Evolutionary conservation across 2,888 invertebrate genomes (phyloP), one percentile per base, ranked within the genome.

Genomic region (Steinernema carpocapsae): DNA sequence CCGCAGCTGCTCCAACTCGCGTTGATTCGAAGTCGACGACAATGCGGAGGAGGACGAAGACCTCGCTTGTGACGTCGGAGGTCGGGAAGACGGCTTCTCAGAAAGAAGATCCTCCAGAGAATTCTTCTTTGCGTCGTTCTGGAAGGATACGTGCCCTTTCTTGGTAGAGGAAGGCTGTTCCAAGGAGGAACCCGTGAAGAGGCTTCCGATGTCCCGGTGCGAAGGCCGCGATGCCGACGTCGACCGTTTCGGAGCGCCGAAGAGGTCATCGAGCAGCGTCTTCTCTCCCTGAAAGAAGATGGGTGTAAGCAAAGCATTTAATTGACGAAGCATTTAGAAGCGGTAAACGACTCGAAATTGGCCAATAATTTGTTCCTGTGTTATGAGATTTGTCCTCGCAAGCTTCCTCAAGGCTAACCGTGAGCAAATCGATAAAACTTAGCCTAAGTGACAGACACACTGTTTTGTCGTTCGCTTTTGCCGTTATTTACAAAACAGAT

Each of bases 241-340:
- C 64, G 64, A 17, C 12, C 64, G 29, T 17, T 64, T 64, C 29
- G 64, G 37, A 32, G 64, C 64, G 1, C 64, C 64, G 64, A 64
- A 64, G 64, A 64, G 64, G 32, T 64, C 64, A 26, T 64, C 64
- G 32, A 64, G 32, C 17, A 64, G 3, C 29, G 64, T 64, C n/a
- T 64, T 64, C 17, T 64, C 32, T 64, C 64, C 64, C 64, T 64
- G 29, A 24, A 52, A 48, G 48, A 37, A 37, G 3, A 6, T 37
- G 3, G n/a, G n/a, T n/a, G n/a, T n/a, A n/a, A n/a, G n/a, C n/a
- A n/a, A n/a, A n/a, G n/a, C n/a, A n/a, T n/a, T n/a, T n/a, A n/a
- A n/a, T n/a, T n/a, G 43, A 7, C 43, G 43, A 3, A 48, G 48
- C 19, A 14, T 48, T 48, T 48, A n/a, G 48, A 48, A 37, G 10